Base-by-base conservation (phyloP, 2,888 invertebrate genomes). In the Trissoscelio sp. region DNA sequence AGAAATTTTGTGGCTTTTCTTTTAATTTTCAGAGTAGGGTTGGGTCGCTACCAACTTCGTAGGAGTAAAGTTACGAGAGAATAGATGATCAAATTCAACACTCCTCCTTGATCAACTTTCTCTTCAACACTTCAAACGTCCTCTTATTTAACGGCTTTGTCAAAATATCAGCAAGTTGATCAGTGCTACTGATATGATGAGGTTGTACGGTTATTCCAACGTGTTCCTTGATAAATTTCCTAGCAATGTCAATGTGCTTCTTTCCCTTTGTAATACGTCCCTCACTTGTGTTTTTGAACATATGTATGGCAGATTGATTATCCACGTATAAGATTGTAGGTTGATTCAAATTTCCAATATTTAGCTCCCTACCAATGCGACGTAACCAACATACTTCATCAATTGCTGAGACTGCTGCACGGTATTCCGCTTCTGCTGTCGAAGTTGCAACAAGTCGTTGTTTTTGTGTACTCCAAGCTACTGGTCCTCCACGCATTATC, bases 361-460 rank as follows among this genome's bases (percentile, higher is more conserved):
- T 46, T 1, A 88, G 51, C 83, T 88, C 86, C 1, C 14, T 73
- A 46, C 79, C 85, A 11, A 57, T 37, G 4, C 57, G 31, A 18
- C 28, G 31, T 6, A 37, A 14, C 57, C 57, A 57, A n/a, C 57
- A 57, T 0, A 57, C 18, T 0, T 57, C 34, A 6, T 57, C 37
- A 3, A 57, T 57, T 9, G 83, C 53, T 2, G 84, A 82, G 3
- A 85, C 86, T 24, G 87, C 87, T 2, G 87, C 87, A 73, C 88
- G 79, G 82, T 88, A 88, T 60, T 88, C 87, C 6, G 87, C 87
- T 79, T 87, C 86, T 14, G 87, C 87, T 12, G 58, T 58, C 0
- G 57, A 57, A 18, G 57, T 57, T 6, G 57, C 57, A 16, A 37
- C 57, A 3, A 72, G 39, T 1, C 53, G 51, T 42, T 62, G 72